A percentile compares a stretch with the other conserved stretches of the same genome.
Evolutionary conservation across 1,140 invertebrate species (phyloP).

Genomic region (Drosophila melanogaster): Release_6_plus_ISO1_MT NC_004354.4:16829501-16830000

Average conservation of each 20-base stretch:
- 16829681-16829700: constrained; percentile 46
- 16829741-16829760: constrained; percentile 1
- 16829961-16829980: constrained; percentile 20
- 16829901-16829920: background rate
- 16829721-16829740: constrained; percentile 24
- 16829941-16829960: constrained; percentile 10
- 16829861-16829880: constrained; percentile 1
- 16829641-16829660: constrained; percentile 7
- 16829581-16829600: constrained; percentile 10
- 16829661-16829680: constrained; percentile 34
- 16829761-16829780: background rate
- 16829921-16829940: background rate
- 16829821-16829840: background rate
- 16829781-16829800: constrained; percentile 34
- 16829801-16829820: constrained; percentile 37
- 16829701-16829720: constrained; percentile 29
- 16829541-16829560: background rate
- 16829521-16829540: background rate
- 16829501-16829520: background rate
- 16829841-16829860: constrained; percentile 31
- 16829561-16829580: constrained; percentile 6
- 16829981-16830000: constrained; percentile 8
- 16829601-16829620: constrained; percentile 2
- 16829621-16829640: constrained; percentile 23
- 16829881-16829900: constrained; percentile 43